Percentiles rank a stretch among this genome's conserved stretches.
Evolutionary conservation across 2,888 invertebrate species (phyloP).

Genomic region (Torymus texanus): DNA sequence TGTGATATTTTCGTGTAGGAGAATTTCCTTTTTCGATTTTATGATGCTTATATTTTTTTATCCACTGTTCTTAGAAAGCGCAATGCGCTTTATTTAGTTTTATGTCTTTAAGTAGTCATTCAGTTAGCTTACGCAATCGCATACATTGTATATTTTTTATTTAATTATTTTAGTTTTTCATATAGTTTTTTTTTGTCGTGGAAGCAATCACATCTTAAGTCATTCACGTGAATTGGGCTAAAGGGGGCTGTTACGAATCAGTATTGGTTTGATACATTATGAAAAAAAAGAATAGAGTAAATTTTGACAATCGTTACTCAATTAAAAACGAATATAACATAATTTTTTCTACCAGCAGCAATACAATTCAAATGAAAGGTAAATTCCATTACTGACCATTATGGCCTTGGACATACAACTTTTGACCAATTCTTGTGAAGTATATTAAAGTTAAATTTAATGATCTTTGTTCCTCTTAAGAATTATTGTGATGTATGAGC

Average conservation of each 20-base stretch:
- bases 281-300: no score
- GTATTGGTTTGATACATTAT: background rate
- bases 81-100: conserved; percentile 31
- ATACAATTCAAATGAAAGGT: background rate
- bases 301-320: no score
- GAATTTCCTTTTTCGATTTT: conserved; percentile 38
- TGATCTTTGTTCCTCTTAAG: conserved; percentile 38
- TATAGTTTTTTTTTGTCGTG: background rate
- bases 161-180: conserved; percentile 14
- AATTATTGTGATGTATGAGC: conserved; percentile 54
- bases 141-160: conserved; percentile 8
- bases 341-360: background rate
- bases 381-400: background rate
- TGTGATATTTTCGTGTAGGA: conserved; percentile 59
- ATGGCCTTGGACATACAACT: conserved; percentile 9
- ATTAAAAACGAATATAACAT: no score
- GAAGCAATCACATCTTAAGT: conserved; percentile 13
- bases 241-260: conserved; percentile 18
- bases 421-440: conserved; percentile 35
- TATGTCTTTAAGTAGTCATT: conserved; percentile 22
- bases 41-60: conserved; percentile 46
- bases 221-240: background rate
- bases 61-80: conserved; percentile 9
- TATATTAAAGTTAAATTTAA: conserved; percentile 45
- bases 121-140: conserved; percentile 7